Evolutionary conservation across 2,113 vertebrate genomes (phyloP).

Genomic region (Embiotoca jacksoni): DNA sequence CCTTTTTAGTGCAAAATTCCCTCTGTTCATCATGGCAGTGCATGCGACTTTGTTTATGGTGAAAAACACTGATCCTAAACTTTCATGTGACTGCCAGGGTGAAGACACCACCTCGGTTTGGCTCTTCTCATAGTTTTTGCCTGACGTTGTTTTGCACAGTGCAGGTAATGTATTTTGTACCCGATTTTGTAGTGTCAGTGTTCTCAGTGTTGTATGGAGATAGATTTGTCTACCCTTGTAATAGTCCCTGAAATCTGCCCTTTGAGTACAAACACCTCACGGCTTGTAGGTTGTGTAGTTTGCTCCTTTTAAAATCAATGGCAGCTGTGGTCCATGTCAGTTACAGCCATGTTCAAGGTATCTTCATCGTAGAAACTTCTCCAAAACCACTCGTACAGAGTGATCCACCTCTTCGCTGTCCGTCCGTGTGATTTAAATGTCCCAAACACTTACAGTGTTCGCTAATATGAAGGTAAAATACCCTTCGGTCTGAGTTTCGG

Average conservation of each 20-base stretch:
- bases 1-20: no score
- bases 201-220: constrained; percentile 17
- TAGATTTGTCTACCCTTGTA: background rate
- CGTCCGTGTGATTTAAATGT: background rate
- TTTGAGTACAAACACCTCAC: constrained; percentile 10
- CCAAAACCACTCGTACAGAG: background rate
- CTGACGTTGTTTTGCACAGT: no score
- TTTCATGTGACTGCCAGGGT: no score
- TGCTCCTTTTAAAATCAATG: constrained; percentile 7
- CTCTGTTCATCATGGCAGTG: no score
- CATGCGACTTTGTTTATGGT: background rate
- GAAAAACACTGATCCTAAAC: no score
- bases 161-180: no score
- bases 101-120: no score
- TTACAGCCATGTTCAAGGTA: background rate
- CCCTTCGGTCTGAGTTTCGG: background rate
- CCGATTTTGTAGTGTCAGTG: no score
- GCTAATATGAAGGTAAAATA: background rate
- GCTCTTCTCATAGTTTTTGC: no score
- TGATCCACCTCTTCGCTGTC: constrained; percentile 4
- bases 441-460: background rate
- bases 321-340: constrained; percentile 17
- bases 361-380: background rate
- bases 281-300: background rate
- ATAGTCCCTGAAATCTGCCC: background rate